A percentile compares a stretch with the other conserved stretches of the same genome.
Conservation (phyloP, 2,888 invertebrate genomes). For the Mythimna albipuncta region DNA sequence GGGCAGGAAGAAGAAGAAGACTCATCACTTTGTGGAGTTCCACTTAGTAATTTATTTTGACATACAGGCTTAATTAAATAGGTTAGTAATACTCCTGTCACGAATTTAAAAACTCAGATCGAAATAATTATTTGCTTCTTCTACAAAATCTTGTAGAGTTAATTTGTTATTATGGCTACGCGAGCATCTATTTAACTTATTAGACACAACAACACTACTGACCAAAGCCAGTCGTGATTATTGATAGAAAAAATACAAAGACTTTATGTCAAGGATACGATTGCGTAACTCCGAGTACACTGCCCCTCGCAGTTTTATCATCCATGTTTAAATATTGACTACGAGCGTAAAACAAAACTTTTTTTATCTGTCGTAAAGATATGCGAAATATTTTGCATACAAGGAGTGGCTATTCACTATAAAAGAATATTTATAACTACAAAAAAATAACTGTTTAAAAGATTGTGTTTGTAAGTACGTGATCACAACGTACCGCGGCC, state of each 20-base stretch:
- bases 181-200: background rate
- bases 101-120: background rate
- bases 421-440: background rate
- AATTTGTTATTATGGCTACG: background rate
- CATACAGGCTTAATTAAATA: background rate
- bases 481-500: background rate
- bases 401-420: constrained; percentile 6
- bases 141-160: background rate
- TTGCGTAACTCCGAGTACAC: constrained; percentile 30
- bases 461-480: background rate
- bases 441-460: background rate
- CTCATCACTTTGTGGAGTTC: background rate
- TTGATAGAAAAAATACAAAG: constrained; percentile 33
- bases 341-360: background rate
- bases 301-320: constrained; percentile 37
- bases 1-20: too few relatives aligned
- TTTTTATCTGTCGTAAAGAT: constrained; percentile 10
- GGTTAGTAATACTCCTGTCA: too few relatives aligned
- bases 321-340: constrained; percentile 26
- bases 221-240: constrained; percentile 5
- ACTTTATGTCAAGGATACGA: constrained; percentile 45
- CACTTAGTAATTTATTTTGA: background rate
- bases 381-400: constrained; percentile 3
- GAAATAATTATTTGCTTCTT: background rate
- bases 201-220: background rate